A percentile compares a stretch with the other conserved stretches of the same genome.
phyloP scores from a whole-genome alignment of 2,797 vertebrate genomes.

The Coluber constrictor region DNA sequence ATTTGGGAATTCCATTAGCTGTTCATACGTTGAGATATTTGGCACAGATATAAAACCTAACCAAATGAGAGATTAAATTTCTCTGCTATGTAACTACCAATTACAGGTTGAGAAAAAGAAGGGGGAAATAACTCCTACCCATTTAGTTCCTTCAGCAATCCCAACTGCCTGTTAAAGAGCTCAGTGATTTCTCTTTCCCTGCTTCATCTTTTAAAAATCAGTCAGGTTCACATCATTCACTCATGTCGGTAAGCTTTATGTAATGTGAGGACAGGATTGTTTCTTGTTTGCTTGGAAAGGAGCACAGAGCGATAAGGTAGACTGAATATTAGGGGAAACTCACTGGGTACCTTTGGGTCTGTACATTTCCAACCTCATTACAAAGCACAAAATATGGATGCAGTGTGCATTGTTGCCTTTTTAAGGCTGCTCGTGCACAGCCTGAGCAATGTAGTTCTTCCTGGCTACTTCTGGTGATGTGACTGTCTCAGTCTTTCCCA shows the following conservation, averaged over 20 bases:
- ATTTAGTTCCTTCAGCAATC: neutral
- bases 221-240: neutral
- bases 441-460: neutral
- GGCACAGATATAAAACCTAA: neutral
- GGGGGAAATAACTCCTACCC: neutral
- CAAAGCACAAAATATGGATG: neutral
- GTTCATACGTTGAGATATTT: neutral
- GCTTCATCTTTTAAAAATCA: neutral
- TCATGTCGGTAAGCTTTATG: neutral
- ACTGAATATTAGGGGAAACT: neutral
- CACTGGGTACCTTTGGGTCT: neutral
- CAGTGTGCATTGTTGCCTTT: neutral
- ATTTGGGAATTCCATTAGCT: neutral
- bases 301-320: rapidly evolving
- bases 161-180: neutral
- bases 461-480: neutral
- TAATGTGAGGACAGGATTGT: neutral
- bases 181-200: neutral
- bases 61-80: neutral
- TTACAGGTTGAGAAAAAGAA: neutral
- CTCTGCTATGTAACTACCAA: neutral
- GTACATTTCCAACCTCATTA: slow-evolving; percentile 6
- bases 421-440: neutral
- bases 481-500: neutral
- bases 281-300: rapidly evolving